Base-by-base conservation (phyloP, 2,113 vertebrate genomes). In the Zeus faber region DNA sequence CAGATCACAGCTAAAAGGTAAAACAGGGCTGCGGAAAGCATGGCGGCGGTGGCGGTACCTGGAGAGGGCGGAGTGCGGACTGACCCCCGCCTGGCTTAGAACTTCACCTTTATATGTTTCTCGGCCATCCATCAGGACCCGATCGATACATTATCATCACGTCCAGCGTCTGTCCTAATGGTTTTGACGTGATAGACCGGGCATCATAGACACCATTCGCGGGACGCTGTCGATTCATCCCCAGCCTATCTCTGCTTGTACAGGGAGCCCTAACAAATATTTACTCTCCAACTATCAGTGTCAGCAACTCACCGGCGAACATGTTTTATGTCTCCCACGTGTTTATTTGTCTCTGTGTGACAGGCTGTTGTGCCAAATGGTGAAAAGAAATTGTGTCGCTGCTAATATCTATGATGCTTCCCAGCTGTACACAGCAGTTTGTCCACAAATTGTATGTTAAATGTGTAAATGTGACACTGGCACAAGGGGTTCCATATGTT, bases 181-280 rank as follows among this genome's bases (percentile, higher is more conserved):
- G 84, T 72, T 71, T 84, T 72, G 81, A 83, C 40, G 14, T 62
- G 79, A 89, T 77, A 88, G 72, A 72, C 63, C 62, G 51, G 7
- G 66, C 74, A 64, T 88, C 77, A 85, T 29, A 49, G 62, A 71
- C 54, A 65, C 81, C 69, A 85, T 87, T 88, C 76, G 76, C 71
- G 40, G 21, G 54, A 71, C 16, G 68, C 73, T 85, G 81, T 86
- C 81, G 69, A 86, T 85, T 79, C 50, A 54, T 44, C 69, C 26
- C n/a, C 26, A 39, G 70, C 70, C 87, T 90, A 90, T 91, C 88
- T 81, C 64, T 79, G 85, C 82, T 89, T 87, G 79, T 77, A 75
- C 81, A 90, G 88, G 65, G 74, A 63, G 46, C 22, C 51, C 77
- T 87, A 83, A 90, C 81, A 88, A 90, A 92, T 86, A 83, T 89